Base-by-base conservation (phyloP, 2,888 invertebrate species). In the Morinoia aosen region DNA sequence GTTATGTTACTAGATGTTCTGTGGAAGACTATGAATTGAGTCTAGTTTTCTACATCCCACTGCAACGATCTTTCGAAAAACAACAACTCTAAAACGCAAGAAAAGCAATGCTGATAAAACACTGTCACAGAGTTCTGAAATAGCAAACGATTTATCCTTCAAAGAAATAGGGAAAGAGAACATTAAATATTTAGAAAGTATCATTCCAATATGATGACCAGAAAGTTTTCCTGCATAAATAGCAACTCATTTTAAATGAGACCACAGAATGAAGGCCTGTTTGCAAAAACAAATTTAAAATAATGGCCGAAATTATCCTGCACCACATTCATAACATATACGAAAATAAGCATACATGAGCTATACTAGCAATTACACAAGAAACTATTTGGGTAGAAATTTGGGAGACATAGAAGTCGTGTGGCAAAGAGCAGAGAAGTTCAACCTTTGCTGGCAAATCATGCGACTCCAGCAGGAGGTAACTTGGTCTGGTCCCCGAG, bases 401-500 rank as follows among this genome's bases (percentile, higher is more conserved):
- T 76, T 76, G 25, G 61, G 8, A 61, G 19, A 76, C 33, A 76
- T 33, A 14, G 7, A 76, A 33, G 76, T 76, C 25, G 19, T 16
- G 25, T 33, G 76, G 2, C 19, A 76, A 33, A 76, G 11, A 10
- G n/a, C 57, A 94, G 40, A 91, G 95, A 95, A 57, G 94, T 91
- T 94, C 90, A 95, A 95, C 40, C 91, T 64, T 57, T 88, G 91
- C 39, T 95, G 56, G 90, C 16, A 76, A 93, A 40, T 88, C 93
- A 61, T 95, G 57, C 56, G 48, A 91, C 57, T 48, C 91, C 0
- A 91, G n/a, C 91, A 57, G 25, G n/a, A 57, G 19, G 56, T 33
- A 33, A 25, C 76, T 76, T 57, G 58, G 39, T 10, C 88, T 33
- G 48, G 95, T 40, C 40, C 48, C 33, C 48, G 56, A n/a, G n/a